These are phyloP conservation scores for Ochlodes sylvanus DNA, from an alignment of 2,888 invertebrate genomes.

Conservation along the genomic window DNA sequence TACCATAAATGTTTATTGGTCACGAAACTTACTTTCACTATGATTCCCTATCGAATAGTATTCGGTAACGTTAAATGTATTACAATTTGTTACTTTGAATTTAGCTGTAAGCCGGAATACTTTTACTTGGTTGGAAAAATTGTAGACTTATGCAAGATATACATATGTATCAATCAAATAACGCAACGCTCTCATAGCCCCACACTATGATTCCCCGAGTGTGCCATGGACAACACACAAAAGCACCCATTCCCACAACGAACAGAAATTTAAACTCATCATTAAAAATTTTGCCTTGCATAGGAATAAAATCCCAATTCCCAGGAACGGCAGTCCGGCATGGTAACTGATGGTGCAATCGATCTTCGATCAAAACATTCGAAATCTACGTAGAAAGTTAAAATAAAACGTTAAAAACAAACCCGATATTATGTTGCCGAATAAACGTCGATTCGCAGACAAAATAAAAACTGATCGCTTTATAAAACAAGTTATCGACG, in stretches of 20 bases:
- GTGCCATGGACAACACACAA: too few species aligned
- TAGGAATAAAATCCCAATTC: too few species aligned
- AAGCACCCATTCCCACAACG: too few species aligned
- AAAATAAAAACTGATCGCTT: conserved; percentile 36
- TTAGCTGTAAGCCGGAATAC: background rate
- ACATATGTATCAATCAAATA: too few species aligned
- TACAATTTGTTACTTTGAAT: background rate
- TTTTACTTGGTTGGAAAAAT: background rate
- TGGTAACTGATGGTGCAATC: too few species aligned
- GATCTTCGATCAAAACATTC: too few species aligned
- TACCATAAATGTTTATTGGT: conserved; percentile 34
- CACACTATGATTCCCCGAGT: too few species aligned
- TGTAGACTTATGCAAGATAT: too few species aligned
- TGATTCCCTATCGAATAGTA: conserved; percentile 23
- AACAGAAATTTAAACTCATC: too few species aligned
- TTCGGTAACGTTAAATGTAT: conserved; percentile 8
- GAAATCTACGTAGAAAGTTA: background rate
- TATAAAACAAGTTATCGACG: conserved; percentile 36
- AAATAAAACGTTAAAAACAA: background rate
- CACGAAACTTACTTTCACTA: conserved; percentile 38
- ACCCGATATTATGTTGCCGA: conserved; percentile 8
- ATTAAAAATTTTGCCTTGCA: too few species aligned
- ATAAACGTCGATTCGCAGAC: conserved; percentile 24
- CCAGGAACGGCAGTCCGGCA: too few species aligned
- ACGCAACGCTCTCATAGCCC: too few species aligned